Base-by-base conservation (phyloP, 2,888 invertebrate genomes). In the Caenorhabditis sp. region DNA sequence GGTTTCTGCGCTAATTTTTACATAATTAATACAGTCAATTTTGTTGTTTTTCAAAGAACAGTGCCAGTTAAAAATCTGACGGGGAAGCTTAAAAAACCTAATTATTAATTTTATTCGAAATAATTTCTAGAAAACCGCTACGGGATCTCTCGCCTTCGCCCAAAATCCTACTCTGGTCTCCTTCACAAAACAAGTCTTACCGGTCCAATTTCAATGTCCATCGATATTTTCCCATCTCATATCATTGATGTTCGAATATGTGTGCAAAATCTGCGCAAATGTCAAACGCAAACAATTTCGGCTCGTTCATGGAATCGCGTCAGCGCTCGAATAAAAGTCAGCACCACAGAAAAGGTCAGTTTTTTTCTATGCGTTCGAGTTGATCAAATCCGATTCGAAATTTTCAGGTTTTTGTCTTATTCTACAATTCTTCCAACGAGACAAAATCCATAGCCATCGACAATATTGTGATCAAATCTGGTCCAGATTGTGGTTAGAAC, bases 221-320 rank as follows among this genome's bases (percentile, higher is more conserved):
- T 82, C n/a, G 82, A 82, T 57, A 74, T 81, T 4, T 82, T 70
- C 56, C 81, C 82, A 12, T 82, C 82, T 2, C 77, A 81, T 26
- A 70, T 67, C 21, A 68, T 82, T n/a, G 78, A 82, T 43, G 77
- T 82, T 3, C 27, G 79, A 21, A 81, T 82, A 14, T 82, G 82
- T 70, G 81, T 82, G 17, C 75, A 81, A 38, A 77, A 77, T 21
- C 54, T 82, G 14, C 58, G 78, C 62, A 80, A 77, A 63, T 77
- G 78, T 36, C 78, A 81, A 57, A 76, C 76, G 1, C 78, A 81
- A 36, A 72, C 64, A 10, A 75, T 81, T 31, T 54, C 71, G 1
- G 71, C 78, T 14, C 52, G 70, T 21, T 63, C 77, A n/a, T 82
- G 82, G 82, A 82, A 82, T 60, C 66, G 82, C 56, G 77, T 82